phyloP scores from a whole-genome alignment of 2,888 invertebrate genomes.

The Dysmachus trigonus region DNA sequence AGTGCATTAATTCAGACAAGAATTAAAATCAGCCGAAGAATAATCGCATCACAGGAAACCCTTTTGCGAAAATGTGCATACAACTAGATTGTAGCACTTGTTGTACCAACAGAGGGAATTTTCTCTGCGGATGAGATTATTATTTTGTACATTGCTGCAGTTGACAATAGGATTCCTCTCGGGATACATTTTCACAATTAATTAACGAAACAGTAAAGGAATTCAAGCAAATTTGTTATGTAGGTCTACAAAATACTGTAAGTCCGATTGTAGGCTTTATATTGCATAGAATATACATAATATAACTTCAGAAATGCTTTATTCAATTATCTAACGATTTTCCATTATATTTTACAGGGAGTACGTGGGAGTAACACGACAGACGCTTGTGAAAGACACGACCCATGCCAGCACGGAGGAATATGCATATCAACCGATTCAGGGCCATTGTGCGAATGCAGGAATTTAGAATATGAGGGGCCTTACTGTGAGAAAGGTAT shows the following conservation, averaged over 20 bases:
- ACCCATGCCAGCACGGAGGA: constrained; percentile 94
- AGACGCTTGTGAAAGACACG: constrained; percentile 85
- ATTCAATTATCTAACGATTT: neutral
- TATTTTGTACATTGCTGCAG: neutral
- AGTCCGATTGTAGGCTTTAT: neutral
- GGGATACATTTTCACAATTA: neutral
- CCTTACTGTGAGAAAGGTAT: constrained; percentile 93
- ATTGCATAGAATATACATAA: neutral
- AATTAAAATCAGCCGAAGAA: constrained; percentile 14
- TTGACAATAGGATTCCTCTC: neutral
- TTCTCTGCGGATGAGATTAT: neutral
- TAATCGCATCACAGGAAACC: neutral
- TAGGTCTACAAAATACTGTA: neutral
- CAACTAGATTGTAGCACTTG: neutral
- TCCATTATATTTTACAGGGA: constrained; percentile 57
- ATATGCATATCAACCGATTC: constrained; percentile 95
- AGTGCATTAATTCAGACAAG: constrained; percentile 42
- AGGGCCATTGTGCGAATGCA: constrained; percentile 94
- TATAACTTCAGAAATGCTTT: neutral
- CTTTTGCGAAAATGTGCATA: neutral
- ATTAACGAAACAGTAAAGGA: neutral
- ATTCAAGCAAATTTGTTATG: neutral
- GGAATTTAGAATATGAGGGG: constrained; percentile 92
- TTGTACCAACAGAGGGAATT: neutral
- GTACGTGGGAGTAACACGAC: constrained; percentile 74